Base-by-base conservation (phyloP, 2,797 vertebrate genomes). In the Cryptoblepharus egeriae region DNA sequence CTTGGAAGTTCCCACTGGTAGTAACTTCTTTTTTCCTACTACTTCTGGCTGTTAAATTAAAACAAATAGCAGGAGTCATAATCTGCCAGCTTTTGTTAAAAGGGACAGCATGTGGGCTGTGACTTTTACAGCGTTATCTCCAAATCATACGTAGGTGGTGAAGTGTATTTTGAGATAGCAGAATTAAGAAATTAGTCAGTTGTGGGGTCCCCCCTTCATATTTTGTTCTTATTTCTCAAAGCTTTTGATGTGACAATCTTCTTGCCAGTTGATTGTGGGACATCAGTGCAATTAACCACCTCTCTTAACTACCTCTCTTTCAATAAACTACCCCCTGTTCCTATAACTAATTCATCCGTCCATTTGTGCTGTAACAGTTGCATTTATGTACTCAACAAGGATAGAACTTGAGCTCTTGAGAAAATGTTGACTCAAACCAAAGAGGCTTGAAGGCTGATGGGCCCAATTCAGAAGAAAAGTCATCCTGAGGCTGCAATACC, bases 261-360 rank as follows among this genome's bases (percentile, higher is more conserved):
- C 61, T 81, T 37, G 32, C 35, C 24, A 39, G 24, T 39, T 69
- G 74, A 76, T 82, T 18, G n/a, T 84, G 63, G 30, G 70, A 79
- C 73, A 73, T 67, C 68, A 73, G 65, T 79, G 63, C 52, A 67
- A 74, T 79, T 79, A 70, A 63, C 11, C 11, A 5, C 16, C 63
- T 65, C 32, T 79, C 69, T n/a, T n/a, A n/a, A n/a, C n/a, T n/a
- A n/a, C n/a, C n/a, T n/a, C n/a, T n/a, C n/a, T n/a, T n/a, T n/a
- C n/a, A n/a, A n/a, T n/a, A n/a, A n/a, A n/a, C n/a, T n/a, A n/a
- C n/a, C n/a, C n/a, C n/a, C n/a, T 55, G 20, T 70, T 75, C 55
- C 9, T 60, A n/a, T 73, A 60, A 73, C 74, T 79, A 49, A 7
- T 58, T 83, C 26, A 16, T 5, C 30, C 16, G 26, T 55, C n/a